A percentile compares a stretch with the other conserved stretches of the same genome.
phyloP scores from a whole-genome alignment of 2,113 vertebrate genomes.

The Paratilapia polleni region DNA sequence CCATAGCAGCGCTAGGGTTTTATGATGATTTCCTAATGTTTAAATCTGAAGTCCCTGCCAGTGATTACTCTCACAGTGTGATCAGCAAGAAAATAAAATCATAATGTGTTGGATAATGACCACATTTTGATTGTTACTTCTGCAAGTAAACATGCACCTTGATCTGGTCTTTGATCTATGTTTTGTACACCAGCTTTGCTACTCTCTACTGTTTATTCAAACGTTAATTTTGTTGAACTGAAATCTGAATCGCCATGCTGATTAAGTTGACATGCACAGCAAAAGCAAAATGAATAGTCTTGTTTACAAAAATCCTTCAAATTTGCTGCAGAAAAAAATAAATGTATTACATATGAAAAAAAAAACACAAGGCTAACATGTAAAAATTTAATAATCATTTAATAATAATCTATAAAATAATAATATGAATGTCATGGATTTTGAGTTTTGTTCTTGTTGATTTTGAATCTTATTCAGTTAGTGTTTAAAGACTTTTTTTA shows the following conservation, averaged over 20 bases:
- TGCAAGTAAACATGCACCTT: not conserved
- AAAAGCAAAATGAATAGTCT: not conserved
- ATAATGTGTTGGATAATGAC: slow-evolving; percentile 4
- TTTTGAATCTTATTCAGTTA: not conserved
- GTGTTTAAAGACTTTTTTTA: rapidly evolving
- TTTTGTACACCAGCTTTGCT: not conserved
- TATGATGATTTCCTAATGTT: slow-evolving; percentile 21
- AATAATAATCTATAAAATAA: not conserved
- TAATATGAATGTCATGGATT: not conserved
- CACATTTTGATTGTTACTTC: not conserved
- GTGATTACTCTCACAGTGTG: slow-evolving; percentile 42
- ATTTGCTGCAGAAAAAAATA: not conserved
- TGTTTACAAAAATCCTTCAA: not conserved
- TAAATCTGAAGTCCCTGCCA: slow-evolving; percentile 13
- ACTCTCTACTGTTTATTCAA: not conserved
- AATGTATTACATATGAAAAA: not conserved
- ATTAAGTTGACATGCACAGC: not conserved
- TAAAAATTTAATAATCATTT: not conserved
- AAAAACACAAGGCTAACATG: not conserved
- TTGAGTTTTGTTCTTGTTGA: not conserved
- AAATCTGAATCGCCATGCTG: not conserved
- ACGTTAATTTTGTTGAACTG: rapidly evolving
- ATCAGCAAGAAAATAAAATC: slow-evolving; percentile 9
- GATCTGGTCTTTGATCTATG: not conserved
- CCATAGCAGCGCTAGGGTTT: slow-evolving; percentile 17